Percentiles rank a stretch among this genome's conserved stretches.
Evolutionary conservation across 2,797 vertebrate genomes (phyloP).

Genomic region (Tangara arthus): DNA sequence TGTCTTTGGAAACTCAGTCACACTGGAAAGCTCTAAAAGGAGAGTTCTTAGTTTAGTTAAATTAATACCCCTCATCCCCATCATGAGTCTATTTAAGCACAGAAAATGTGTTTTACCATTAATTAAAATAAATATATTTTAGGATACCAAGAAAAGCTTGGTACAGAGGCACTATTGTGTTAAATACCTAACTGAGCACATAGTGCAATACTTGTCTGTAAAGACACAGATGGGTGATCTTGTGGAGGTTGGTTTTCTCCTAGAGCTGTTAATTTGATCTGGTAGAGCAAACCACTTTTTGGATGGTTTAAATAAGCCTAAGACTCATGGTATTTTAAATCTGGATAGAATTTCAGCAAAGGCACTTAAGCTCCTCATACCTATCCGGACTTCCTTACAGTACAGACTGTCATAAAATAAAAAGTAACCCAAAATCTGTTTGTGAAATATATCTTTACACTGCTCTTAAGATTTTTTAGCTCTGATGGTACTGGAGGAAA

Average conservation of each 20-base stretch:
- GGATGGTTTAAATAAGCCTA: not conserved
- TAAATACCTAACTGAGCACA: too few species aligned
- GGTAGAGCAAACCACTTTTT: not conserved
- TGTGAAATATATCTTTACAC: not conserved
- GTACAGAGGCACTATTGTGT: not conserved
- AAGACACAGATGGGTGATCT: too few species aligned
- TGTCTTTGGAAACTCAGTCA: not conserved
- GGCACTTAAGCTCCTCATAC: too few species aligned
- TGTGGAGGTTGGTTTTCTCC: fast-evolving
- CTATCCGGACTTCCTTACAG: not conserved
- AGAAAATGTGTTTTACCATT: not conserved
- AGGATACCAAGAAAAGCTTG: not conserved
- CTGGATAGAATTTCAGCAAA: not conserved
- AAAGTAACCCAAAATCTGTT: not conserved
- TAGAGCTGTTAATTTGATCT: not conserved
- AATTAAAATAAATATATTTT: not conserved
- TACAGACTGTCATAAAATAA: not conserved
- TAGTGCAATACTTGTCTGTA: not conserved
- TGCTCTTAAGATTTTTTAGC: too few species aligned
- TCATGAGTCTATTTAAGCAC: fast-evolving
- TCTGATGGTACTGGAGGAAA: not conserved
- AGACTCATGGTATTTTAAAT: not conserved
- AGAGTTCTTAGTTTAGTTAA: not conserved
- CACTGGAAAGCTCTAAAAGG: not conserved
- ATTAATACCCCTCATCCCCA: not conserved